Base-by-base conservation (phyloP, 2,113 vertebrate genomes). In the Erythrolamprus reginae region DNA sequence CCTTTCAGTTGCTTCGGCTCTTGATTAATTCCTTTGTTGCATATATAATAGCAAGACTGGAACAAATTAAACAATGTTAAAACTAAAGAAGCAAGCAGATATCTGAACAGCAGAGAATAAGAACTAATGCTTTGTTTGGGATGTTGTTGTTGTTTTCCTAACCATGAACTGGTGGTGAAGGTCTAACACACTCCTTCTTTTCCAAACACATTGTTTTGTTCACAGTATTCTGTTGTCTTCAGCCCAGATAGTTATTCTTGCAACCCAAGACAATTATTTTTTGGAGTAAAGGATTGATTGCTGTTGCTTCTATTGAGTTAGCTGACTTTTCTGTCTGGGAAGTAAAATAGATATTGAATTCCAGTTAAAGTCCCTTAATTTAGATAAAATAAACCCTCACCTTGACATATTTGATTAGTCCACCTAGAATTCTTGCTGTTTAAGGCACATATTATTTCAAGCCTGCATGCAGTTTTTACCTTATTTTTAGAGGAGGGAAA, bases 361-460 rank as follows among this genome's bases (percentile, higher is more conserved):
- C 52, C 28, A 93, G 89, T 51, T 86, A 38, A 33, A 92, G 87
- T 48, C 3, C 2, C 61, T 19, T 89, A 51, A 88, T 86, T 19
- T 89, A 10, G 84, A 86, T 91, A 89, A 94, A 88, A 53, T 93
- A 93, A 90, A 65, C 91, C 2, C 0, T 92, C 9, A 2, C 0
- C 38, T 90, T 89, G 53, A 56, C 52, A 88, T 1, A 52, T 92
- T 56, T 84, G 83, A 55, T 19, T 86, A 56, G 70, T 93, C 47
- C 86, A 52, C 5, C 53, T n/a, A 52, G 7, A 83, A 61, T 70
- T 47, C 90, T 61, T 89, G 0, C 51, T 56, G 90, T 0, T 90
- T 92, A 61, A 61, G 19, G 95, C 88, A 94, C 82, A 15, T 5
- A 70, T 93, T 86, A 86, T 94, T 94, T 95, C 77, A 94, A 93